phyloP scores from a whole-genome alignment of 2,888 invertebrate genomes.

The Thumatha senex region DNA sequence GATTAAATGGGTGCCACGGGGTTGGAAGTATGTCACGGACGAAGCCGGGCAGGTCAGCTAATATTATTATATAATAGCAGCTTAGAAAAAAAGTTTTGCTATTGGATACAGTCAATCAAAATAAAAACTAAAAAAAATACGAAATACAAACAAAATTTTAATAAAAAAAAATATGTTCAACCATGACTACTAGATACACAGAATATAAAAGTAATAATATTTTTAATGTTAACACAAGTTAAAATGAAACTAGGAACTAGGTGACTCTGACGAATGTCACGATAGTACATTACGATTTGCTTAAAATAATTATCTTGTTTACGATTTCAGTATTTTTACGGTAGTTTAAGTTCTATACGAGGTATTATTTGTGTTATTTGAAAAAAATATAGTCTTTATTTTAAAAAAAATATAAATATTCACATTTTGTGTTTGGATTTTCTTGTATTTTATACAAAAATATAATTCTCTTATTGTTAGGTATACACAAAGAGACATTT shows the following conservation, averaged over 20 bases:
- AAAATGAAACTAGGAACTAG: slow-evolving; percentile 44
- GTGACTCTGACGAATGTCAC: slow-evolving; percentile 45
- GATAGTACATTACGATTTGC: slow-evolving; percentile 3
- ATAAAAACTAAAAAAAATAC: too few species aligned
- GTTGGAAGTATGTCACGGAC: too few species aligned
- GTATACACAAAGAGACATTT: slow-evolving; percentile 13
- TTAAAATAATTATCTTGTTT: neutral
- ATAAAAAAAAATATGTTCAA: too few species aligned
- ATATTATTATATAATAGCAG: too few species aligned
- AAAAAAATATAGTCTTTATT: slow-evolving; percentile 32
- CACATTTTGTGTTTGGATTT: slow-evolving; percentile 25
- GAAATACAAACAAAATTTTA: too few species aligned
- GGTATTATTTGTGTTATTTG: slow-evolving; percentile 13
- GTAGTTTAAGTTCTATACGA: slow-evolving; percentile 1
- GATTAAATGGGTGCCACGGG: too few species aligned
- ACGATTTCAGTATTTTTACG: neutral
- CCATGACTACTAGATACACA: too few species aligned
- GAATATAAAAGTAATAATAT: too few species aligned
- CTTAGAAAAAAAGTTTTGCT: too few species aligned
- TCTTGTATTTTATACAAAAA: slow-evolving; percentile 43
- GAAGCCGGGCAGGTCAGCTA: too few species aligned
- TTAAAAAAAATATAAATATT: slow-evolving; percentile 27
- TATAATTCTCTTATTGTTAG: slow-evolving; percentile 18
- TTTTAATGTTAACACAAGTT: slow-evolving; percentile 6
- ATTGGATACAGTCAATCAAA: too few species aligned